Evolutionary conservation across 2,888 invertebrate genomes (phyloP), one percentile per base, ranked within the genome.

Genomic region (Steromphala cineraria): DNA sequence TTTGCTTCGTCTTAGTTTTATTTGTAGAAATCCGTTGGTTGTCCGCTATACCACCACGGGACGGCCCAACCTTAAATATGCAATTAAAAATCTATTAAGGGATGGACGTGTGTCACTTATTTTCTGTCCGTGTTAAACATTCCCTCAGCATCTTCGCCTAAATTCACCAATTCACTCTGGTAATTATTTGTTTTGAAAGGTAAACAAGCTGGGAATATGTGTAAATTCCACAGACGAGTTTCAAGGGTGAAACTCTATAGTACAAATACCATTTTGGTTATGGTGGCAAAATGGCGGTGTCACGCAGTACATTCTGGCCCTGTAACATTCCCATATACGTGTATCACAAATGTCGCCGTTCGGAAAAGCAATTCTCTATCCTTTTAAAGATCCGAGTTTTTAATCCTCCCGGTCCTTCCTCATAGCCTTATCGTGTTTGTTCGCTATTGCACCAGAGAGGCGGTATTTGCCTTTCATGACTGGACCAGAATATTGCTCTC

Each of bases 101-200:
- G 62, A 24, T 62, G 62, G 28, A 62, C 62, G 62, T 21, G 28
- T 15, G 28, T 15, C 62, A 28, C 28, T 62, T 62, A 62, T 62
- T 28, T 28, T 62, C 62, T 28, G 62, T 28, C 28, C 21, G 24
- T n/a, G 62, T 21, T 24, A 62, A 62, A 62, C 62, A 62, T 62
- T 62, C 62, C 62, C 15, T 28, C 62, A 15, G 28, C 62, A 62
- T 62, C 62, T 62, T 62, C 17, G 15, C 24, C 62, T 28, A 24
- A 28, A 28, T 62, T 62, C 24, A 62, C 28, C 28, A 62, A 62
- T 62, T 62, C 62, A 62, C 62, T 62, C 28, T 24, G 62, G 62
- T 62, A 62, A 62, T 62, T 62, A 62, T 62, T 62, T 62, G 62
- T 62, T 62, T 62, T 62, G 28, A 62, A 62, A 62, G 62, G 62